A percentile compares a stretch with the other conserved stretches of the same genome.
Evolutionary conservation across 2,888 invertebrate genomes (phyloP).

Genomic region (Deilephila porcellus): DNA sequence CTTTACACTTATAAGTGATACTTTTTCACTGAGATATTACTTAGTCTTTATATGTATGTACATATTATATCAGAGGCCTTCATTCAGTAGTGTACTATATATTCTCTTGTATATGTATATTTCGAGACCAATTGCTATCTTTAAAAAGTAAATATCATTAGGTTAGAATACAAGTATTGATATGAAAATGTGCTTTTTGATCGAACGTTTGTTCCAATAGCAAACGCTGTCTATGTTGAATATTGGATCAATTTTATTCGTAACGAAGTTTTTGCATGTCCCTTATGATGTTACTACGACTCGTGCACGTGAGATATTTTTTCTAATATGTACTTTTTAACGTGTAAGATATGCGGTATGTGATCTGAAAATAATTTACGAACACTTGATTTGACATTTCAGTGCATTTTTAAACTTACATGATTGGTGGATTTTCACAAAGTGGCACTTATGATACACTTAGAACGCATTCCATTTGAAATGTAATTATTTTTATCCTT

Average conservation of each 20-base stretch:
- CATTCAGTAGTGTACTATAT: conserved; percentile 66
- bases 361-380: conserved; percentile 9
- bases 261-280: conserved; percentile 19
- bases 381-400: not conserved
- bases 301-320: conserved; percentile 25
- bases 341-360: conserved; percentile 9
- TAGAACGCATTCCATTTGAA: conserved; percentile 20
- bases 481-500: not conserved
- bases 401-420: not conserved
- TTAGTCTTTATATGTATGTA: conserved; percentile 56
- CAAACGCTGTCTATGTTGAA: conserved; percentile 43
- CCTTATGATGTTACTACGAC: conserved; percentile 18
- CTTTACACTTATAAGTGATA: conserved; percentile 60
- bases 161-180: conserved; percentile 59
- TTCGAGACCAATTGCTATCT: conserved; percentile 77
- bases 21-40: conserved; percentile 67
- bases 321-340: conserved; percentile 23
- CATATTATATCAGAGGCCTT: conserved; percentile 79
- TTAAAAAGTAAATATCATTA: conserved; percentile 68
- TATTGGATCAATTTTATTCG: conserved; percentile 12
- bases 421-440: not conserved
- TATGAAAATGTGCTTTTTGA: conserved; percentile 50
- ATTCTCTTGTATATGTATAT: conserved; percentile 48
- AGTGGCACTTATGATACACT: not conserved
- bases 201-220: conserved; percentile 41